Evolutionary conservation across 2,797 vertebrate species (phyloP).

Genomic region (Pipistrellus kuhlii): DNA sequence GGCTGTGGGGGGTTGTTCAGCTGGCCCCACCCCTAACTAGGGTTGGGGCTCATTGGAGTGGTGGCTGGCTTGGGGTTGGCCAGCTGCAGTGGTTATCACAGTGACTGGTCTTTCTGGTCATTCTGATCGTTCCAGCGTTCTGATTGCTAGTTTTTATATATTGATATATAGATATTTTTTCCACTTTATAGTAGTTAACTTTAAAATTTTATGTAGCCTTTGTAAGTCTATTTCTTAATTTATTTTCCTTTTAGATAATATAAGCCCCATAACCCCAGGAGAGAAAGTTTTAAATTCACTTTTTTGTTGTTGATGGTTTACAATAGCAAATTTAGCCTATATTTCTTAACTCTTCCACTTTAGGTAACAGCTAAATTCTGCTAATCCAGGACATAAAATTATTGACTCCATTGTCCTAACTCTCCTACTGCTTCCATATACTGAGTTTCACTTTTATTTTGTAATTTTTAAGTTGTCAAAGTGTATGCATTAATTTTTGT

Average conservation of each 20-base stretch:
- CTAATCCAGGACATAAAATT: neutral
- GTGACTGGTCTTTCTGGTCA: too few relatives aligned
- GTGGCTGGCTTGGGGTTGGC: too few relatives aligned
- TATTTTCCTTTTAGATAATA: slow-evolving; percentile 7
- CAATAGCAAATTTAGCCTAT: neutral
- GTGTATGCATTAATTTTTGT: too few relatives aligned
- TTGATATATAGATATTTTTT: too few relatives aligned
- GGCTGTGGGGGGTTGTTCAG: too few relatives aligned
- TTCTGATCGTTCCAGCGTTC: too few relatives aligned
- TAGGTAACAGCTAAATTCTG: neutral
- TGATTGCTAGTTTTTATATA: too few relatives aligned
- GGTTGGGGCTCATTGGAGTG: too few relatives aligned
- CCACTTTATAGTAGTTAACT: neutral
- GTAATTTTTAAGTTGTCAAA: too few relatives aligned
- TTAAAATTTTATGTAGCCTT: neutral
- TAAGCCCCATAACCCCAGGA: neutral
- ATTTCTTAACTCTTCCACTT: neutral
- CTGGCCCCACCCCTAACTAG: too few relatives aligned
- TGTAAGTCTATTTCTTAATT: neutral
- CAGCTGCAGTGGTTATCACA: too few relatives aligned
- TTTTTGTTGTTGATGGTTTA: neutral
- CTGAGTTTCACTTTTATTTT: too few relatives aligned
- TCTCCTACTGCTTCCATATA: neutral
- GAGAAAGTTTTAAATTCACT: neutral
- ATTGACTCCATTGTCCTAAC: neutral